Conservation (phyloP, 2,888 invertebrate species). For the Stenichneumon culpator region DNA sequence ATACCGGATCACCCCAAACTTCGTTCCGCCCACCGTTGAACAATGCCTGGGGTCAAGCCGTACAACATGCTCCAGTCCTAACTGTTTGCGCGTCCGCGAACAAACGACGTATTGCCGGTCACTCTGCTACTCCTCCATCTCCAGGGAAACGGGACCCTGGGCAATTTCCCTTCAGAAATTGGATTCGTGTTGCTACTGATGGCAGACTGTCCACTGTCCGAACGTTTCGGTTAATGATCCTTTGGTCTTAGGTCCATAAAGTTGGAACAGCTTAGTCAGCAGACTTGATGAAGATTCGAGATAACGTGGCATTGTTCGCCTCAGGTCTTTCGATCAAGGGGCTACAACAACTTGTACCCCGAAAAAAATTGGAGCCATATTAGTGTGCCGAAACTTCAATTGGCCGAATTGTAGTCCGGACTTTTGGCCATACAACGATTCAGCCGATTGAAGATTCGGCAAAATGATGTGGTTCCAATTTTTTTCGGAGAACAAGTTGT, state of each 20-base stretch:
- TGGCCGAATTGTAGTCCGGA: too few relatives aligned
- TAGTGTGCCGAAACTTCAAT: too few relatives aligned
- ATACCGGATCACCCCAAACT: not conserved
- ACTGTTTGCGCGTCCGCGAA: not conserved
- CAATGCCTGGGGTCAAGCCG: not conserved
- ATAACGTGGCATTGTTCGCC: not conserved
- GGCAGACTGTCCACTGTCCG: not conserved
- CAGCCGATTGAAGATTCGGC: too few relatives aligned
- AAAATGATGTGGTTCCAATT: too few relatives aligned
- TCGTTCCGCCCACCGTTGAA: not conserved
- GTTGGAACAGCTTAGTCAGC: not conserved
- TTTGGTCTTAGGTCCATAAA: too few relatives aligned
- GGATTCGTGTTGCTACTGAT: slow-evolving; percentile 1
- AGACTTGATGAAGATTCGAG: not conserved
- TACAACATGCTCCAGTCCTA: not conserved
- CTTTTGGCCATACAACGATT: too few relatives aligned
- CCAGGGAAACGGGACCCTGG: not conserved
- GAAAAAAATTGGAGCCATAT: not conserved
- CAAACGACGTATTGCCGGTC: slow-evolving; percentile 1
- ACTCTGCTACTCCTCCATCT: not conserved
- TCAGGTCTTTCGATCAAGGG: not conserved
- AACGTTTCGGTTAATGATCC: slow-evolving; percentile 6
- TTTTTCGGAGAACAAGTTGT: too few relatives aligned
- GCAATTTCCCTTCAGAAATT: slow-evolving; percentile 52
- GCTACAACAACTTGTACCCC: not conserved